Evolutionary conservation across 2,888 invertebrate genomes (phyloP).

Genomic region (Amiota minor): DNA sequence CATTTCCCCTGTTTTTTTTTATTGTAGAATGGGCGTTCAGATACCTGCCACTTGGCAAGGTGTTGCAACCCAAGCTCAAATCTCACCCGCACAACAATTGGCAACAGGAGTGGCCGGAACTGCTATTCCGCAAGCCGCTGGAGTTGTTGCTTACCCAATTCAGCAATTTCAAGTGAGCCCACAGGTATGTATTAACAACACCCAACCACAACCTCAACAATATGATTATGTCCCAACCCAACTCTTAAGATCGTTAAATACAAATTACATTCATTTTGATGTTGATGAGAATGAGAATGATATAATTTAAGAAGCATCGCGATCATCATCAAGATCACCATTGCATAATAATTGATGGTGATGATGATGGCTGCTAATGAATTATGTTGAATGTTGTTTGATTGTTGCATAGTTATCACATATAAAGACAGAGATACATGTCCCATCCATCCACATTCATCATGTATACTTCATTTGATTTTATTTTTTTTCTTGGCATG

Average conservation of each 20-base stretch:
- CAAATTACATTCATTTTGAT: too few relatives aligned
- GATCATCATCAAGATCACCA: too few relatives aligned
- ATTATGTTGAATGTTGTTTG: slow-evolving; percentile 24
- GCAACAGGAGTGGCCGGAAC: slow-evolving; percentile 80
- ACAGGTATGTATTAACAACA: slow-evolving; percentile 69
- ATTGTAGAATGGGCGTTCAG: slow-evolving; percentile 86
- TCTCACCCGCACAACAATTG: slow-evolving; percentile 81
- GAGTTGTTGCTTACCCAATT: slow-evolving; percentile 91
- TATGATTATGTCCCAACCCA: too few relatives aligned
- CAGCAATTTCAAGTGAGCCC: slow-evolving; percentile 90
- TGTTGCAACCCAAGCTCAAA: slow-evolving; percentile 83
- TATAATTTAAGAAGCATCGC: too few relatives aligned
- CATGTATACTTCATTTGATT: background rate
- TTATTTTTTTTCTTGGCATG: background rate
- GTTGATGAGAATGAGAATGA: too few relatives aligned
- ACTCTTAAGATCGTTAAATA: too few relatives aligned
- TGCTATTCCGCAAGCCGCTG: slow-evolving; percentile 83
- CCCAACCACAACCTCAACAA: too few relatives aligned
- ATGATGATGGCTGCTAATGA: too few relatives aligned
- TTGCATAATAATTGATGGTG: too few relatives aligned
- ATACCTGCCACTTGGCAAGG: slow-evolving; percentile 86
- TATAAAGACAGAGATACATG: slow-evolving; percentile 52
- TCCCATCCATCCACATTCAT: background rate
- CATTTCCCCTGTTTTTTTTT: slow-evolving; percentile 12
- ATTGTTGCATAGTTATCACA: slow-evolving; percentile 61